Base-by-base conservation (phyloP, 2,797 vertebrate genomes). In the Halcyon badia region DNA sequence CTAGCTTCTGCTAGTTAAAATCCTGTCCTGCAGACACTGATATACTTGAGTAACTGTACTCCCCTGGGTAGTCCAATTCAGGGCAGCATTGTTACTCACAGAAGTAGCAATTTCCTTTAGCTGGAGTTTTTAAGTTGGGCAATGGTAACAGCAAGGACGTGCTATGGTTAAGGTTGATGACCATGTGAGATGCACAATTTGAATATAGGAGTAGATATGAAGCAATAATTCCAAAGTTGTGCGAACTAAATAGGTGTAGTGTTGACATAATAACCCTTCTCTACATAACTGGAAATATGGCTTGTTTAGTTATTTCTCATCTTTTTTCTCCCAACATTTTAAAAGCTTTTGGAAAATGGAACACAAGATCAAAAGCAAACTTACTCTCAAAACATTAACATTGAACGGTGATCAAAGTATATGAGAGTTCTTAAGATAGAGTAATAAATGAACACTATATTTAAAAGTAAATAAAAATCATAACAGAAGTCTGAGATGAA, bases 381-480 rank as follows among this genome's bases (percentile, higher is more conserved):
- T 62, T 77, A 25, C 5, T 87, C 56, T 9, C 31, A 71, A 90
- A 88, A 28, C 2, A 0, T 57, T 31, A 33, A 21, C 11, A 31
- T 3, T 77, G 42, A 77, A 33, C 9, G 42, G 16, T 31, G 21
- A 10, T 88, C 52, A 64, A 13, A 75, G 11, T 22, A 71, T 28
- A 39, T 11, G 31, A 62, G 37, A 69, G 15, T 51, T 83, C 22
- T 65, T 44, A 21, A 4, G 3, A 61, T 16, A 42, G 37, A 80
- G 24, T 87, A 95, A 97, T 62, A 86, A 83, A 87, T 69, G 15
- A 41, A 76, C 14, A 14, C 22, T 94, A 10, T 81, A 73, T 91
- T 94, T 90, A 90, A 91, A 77, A 81, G 35, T 87, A 97, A 95
- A 94, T 24, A 6, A 35, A 37, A 77, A 90, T 62, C 37, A 33